phyloP scores from a whole-genome alignment of 2,797 vertebrate species.

The Nannoperca australis region DNA sequence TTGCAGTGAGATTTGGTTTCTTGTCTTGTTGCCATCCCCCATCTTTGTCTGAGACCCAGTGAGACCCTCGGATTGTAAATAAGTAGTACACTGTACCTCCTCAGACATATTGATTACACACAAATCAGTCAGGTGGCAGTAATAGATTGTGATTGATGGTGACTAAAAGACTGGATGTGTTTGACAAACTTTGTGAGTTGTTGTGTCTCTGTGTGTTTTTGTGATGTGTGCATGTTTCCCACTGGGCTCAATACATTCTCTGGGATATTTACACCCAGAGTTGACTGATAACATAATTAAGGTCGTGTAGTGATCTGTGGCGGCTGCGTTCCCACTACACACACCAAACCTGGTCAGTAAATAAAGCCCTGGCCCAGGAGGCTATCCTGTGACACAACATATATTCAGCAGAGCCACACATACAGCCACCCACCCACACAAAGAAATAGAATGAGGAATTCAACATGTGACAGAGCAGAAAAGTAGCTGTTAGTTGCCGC shows the following conservation, averaged over 20 bases:
- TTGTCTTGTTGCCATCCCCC: constrained; percentile 7
- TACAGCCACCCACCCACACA: constrained; percentile 16
- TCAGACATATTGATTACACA: constrained; percentile 75
- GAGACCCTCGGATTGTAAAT: constrained; percentile 61
- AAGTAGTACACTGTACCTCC: constrained; percentile 49
- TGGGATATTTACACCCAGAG: constrained; percentile 78
- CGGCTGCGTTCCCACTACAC: constrained; percentile 67
- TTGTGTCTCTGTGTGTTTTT: constrained; percentile 34
- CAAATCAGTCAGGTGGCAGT: constrained; percentile 65
- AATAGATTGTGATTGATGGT: constrained; percentile 74
- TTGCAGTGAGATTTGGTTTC: constrained; percentile 29
- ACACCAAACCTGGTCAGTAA: constrained; percentile 70
- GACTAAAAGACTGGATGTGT: constrained; percentile 56
- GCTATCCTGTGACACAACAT: constrained; percentile 65
- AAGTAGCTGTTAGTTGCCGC: constrained; percentile 13
- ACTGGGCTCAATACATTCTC: constrained; percentile 65
- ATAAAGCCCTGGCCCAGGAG: constrained; percentile 69
- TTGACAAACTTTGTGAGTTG: constrained; percentile 48
- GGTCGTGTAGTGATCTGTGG: constrained; percentile 78
- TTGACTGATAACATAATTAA: constrained; percentile 85
- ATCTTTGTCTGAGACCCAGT: constrained; percentile 30
- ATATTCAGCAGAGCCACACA: constrained; percentile 54
- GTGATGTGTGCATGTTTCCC: constrained; percentile 50
- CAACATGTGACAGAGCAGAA: constrained; percentile 51
- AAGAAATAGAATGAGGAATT: constrained; percentile 44